phyloP scores from a whole-genome alignment of 2,888 invertebrate genomes.

The Oscheius myriophilus region DNA sequence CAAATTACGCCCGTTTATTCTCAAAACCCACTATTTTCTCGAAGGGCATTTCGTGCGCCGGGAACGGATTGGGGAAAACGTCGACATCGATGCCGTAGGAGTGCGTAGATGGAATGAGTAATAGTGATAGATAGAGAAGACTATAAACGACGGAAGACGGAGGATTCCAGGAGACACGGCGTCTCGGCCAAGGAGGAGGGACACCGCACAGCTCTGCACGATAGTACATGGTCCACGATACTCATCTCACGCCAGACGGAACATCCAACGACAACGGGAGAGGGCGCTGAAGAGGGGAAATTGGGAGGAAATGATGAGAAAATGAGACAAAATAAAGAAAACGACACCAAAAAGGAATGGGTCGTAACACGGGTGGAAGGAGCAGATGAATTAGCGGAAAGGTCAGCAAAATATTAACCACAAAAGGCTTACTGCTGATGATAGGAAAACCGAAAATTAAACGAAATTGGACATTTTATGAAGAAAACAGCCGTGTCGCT shows the following conservation, averaged over 20 bases:
- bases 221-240: constrained; percentile 21
- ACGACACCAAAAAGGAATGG: neutral
- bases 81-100: constrained; percentile 26
- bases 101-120: neutral
- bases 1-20: neutral
- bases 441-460: no score
- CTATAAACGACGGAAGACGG: constrained; percentile 5
- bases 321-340: constrained; percentile 7
- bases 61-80: constrained; percentile 51
- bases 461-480: no score
- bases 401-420: no score
- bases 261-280: neutral
- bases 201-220: constrained; percentile 24
- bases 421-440: no score
- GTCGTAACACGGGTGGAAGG: no score
- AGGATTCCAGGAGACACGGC: neutral
- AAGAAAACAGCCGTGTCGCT: neutral
- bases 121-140: constrained; percentile 18
- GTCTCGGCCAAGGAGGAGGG: neutral
- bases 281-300: neutral
- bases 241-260: constrained; percentile 27
- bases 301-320: neutral
- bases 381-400: no score
- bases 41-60: constrained; percentile 41
- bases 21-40: constrained; percentile 52